Conservation (phyloP, 2,888 invertebrate genomes). For the Antheraea assamensis region DNA sequence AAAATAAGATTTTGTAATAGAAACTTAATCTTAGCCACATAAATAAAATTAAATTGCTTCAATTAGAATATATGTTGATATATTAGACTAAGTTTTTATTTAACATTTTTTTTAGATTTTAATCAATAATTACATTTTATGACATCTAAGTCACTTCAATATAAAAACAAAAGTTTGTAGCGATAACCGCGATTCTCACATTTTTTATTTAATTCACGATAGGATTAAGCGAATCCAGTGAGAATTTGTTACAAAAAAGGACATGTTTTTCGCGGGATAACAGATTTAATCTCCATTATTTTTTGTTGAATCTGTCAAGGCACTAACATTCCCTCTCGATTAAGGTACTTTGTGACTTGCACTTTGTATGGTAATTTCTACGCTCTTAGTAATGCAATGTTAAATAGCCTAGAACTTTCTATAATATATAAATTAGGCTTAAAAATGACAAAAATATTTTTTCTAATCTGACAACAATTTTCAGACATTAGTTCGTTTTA, state of each 20-base stretch:
- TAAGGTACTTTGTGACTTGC: no score
- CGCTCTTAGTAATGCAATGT: no score
- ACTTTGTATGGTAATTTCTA: no score
- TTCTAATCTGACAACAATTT: no score
- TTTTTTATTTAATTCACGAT: slow-evolving; percentile 40
- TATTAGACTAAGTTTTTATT: no score
- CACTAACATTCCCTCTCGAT: no score
- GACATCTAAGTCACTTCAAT: not conserved
- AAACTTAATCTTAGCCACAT: not conserved
- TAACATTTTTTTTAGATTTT: not conserved
- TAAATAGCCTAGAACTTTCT: no score
- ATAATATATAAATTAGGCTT: no score
- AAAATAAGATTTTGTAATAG: not conserved
- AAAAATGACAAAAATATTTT: no score
- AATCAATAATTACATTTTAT: not conserved
- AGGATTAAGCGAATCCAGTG: slow-evolving; percentile 41
- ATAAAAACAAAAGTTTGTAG: slow-evolving; percentile 17
- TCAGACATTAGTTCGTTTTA: no score
- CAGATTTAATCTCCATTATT: not conserved
- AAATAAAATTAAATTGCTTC: not conserved
- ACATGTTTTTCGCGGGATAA: slow-evolving; percentile 32
- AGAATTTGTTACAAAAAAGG: slow-evolving; percentile 28
- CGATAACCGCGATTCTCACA: slow-evolving; percentile 26
- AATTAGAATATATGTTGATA: no score
- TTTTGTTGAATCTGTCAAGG: not conserved